phyloP scores from a whole-genome alignment of 2,113 vertebrate species.

The Syngnathus floridae region DNA sequence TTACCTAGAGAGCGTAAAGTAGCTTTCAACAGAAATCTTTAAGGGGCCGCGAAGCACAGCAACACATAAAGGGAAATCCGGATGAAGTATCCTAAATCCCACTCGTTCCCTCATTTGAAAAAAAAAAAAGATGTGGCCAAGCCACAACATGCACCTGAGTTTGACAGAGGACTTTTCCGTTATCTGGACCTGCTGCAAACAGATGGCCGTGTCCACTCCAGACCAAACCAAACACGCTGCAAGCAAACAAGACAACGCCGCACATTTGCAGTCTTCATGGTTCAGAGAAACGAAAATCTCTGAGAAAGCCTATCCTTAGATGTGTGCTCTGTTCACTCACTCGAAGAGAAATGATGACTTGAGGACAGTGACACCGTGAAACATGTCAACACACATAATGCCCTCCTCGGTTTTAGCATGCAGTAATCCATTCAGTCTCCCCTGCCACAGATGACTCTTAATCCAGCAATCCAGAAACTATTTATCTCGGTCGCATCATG shows the following conservation, averaged over 20 bases:
- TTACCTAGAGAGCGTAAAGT: not conserved
- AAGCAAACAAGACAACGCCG: not conserved
- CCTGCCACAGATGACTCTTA: slow-evolving; percentile 39
- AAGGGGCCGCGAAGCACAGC: not conserved
- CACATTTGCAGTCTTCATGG: not conserved
- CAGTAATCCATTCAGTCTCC: slow-evolving; percentile 39
- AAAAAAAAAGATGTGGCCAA: not conserved
- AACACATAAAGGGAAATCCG: slow-evolving; percentile 8
- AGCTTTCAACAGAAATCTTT: not conserved
- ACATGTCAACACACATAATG: slow-evolving; percentile 15
- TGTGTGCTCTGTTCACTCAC: slow-evolving; percentile 6
- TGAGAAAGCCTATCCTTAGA: no score
- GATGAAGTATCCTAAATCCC: slow-evolving; percentile 5
- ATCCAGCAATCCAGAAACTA: slow-evolving; percentile 39
- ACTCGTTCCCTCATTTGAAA: slow-evolving; percentile 18
- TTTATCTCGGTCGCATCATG: slow-evolving; percentile 41
- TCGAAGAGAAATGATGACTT: slow-evolving; percentile 24
- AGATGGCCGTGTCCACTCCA: slow-evolving; percentile 27
- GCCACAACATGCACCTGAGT: slow-evolving; percentile 30
- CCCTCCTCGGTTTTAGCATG: slow-evolving; percentile 36
- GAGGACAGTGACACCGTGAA: slow-evolving; percentile 8
- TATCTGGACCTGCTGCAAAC: slow-evolving; percentile 35
- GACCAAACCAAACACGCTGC: slow-evolving; percentile 2
- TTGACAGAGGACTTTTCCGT: slow-evolving; percentile 28
- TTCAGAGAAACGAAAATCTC: not conserved